Base-by-base conservation (phyloP, 2,888 invertebrate genomes). In the Eulithis prunata region DNA sequence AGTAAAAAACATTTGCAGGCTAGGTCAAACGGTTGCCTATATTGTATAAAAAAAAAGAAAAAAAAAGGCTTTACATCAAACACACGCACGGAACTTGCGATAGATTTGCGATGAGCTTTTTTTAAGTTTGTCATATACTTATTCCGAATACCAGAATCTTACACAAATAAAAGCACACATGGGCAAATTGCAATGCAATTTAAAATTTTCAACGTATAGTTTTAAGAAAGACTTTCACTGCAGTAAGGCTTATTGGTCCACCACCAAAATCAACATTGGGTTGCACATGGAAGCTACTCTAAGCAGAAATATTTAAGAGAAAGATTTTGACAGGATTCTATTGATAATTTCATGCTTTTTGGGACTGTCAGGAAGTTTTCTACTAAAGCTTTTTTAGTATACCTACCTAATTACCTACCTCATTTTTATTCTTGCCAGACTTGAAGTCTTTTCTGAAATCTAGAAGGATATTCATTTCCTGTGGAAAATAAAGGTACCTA, bases 191-290 rank as follows among this genome's bases (percentile, higher is more conserved):
- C 83, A 79, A 80, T 82, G 88, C 86, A 89, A 91, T 91, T 90
- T 90, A 81, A 87, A 85, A 89, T 90, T 89, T 89, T 88, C 90
- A 89, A 90, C 87, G 86, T 80, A 74, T 72, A 82, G 75, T 78
- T 86, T 85, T 86, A 83, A 86, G 83, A 89, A 88, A 86, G 86
- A 91, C 92, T 92, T 92, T 92, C 92, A 90, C 91, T 91, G 78
- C 70, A 83, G 75, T 80, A 51, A 43, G 52, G 41, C 13, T 43
- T 43, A 52, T 32, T 43, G 80, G 72, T 21, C 43, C 43, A 32
- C 10, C n/a, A 49, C 10, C 28, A 36, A 47, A 36, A 21, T 57
- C 7, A 36, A 41, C 41, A 8, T 5, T 32, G 41, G 41, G 41
- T 8, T 8, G 8, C 41, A 11, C 10, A 11, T 1, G 41, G 41